A percentile compares a stretch with the other conserved stretches of the same genome.
phyloP scores from a whole-genome alignment of 1,140 invertebrate genomes.

The Cyphomyrmex costatus region DNA sequence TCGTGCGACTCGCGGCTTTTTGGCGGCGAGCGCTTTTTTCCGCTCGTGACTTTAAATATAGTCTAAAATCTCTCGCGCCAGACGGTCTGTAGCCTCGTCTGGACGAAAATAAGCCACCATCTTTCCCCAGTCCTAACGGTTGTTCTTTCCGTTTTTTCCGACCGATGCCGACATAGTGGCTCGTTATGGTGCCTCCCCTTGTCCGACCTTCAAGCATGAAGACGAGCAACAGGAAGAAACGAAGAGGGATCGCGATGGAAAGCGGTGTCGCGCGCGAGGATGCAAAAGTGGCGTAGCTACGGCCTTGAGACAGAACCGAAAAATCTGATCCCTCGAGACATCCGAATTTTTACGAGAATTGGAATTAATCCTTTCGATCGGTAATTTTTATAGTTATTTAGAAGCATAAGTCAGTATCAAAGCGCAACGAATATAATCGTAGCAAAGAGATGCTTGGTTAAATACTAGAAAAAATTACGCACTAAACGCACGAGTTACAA shows the following conservation, averaged over 20 bases:
- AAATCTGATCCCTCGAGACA: constrained; percentile 6
- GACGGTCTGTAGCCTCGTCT: constrained; percentile 75
- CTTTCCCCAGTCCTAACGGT: constrained; percentile 68
- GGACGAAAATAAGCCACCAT: constrained; percentile 77
- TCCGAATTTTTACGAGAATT: neutral
- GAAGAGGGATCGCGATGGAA: constrained; percentile 16
- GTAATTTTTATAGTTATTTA: too few relatives aligned
- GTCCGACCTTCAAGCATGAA: constrained; percentile 53
- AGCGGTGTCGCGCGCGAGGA: constrained; percentile 27
- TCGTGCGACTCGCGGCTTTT: constrained; percentile 40
- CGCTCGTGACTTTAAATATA: constrained; percentile 60
- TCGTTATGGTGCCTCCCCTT: constrained; percentile 40
- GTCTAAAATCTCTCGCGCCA: constrained; percentile 58
- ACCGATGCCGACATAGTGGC: constrained; percentile 30
- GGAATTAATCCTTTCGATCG: neutral
- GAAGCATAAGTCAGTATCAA: neutral
- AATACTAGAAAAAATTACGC: neutral
- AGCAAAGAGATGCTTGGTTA: neutral
- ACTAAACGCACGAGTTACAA: neutral
- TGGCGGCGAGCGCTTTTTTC: neutral
- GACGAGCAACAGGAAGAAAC: constrained; percentile 34
- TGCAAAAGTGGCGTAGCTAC: constrained; percentile 39
- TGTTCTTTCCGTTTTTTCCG: constrained; percentile 69
- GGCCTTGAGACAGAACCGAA: constrained; percentile 42
- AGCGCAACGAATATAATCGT: neutral